A percentile compares a stretch with the other conserved stretches of the same genome.
phyloP scores from a whole-genome alignment of 37 sponge, comb jelly and placozoan species.

The Bolinopsis microptera region DNA sequence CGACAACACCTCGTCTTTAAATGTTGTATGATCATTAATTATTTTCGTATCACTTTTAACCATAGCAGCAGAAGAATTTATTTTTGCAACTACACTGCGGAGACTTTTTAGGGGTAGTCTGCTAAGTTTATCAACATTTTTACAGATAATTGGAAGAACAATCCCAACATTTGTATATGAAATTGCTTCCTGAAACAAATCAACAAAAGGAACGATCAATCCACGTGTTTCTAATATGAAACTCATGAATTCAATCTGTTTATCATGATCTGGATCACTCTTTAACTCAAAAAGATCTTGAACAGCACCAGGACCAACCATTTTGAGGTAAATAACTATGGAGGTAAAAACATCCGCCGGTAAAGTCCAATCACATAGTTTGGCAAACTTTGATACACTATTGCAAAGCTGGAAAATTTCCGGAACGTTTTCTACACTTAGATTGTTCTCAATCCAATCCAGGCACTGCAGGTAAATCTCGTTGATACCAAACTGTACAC shows the following conservation, averaged over 20 bases:
- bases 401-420: not conserved
- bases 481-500: not conserved
- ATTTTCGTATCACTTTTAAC: not conserved
- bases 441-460: not conserved
- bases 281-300: not conserved
- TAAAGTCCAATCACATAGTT: not conserved
- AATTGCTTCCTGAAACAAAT: not conserved
- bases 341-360: not conserved
- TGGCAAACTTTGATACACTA: not conserved
- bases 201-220: not conserved
- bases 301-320: not conserved
- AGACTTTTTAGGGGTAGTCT: not conserved
- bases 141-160: not conserved
- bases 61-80: too few species aligned
- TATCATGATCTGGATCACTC: not conserved
- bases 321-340: not conserved
- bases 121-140: not conserved
- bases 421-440: not conserved
- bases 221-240: not conserved
- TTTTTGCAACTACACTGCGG: not conserved
- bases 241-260: not conserved
- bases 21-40: not conserved
- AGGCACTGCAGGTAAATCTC: not conserved
- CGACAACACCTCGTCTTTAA: not conserved
- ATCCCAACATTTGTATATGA: not conserved